Evolutionary conservation across 2,888 invertebrate genomes (phyloP).

Genomic region (Octonoba sinensis): DNA sequence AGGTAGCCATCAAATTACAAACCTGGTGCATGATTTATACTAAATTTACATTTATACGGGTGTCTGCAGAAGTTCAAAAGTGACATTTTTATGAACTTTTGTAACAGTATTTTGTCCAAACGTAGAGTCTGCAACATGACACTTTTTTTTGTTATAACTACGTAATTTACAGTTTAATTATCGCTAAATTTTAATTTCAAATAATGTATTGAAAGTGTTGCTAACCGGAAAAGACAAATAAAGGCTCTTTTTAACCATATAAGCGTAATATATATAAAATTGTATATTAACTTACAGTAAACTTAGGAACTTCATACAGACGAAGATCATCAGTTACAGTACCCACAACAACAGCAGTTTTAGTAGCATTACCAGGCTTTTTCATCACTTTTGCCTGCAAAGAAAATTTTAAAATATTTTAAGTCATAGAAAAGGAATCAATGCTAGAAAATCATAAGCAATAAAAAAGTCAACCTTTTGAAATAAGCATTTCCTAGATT

Average conservation of each 20-base stretch:
- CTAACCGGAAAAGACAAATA: no score
- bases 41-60: no score
- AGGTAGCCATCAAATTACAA: no score
- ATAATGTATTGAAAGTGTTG: no score
- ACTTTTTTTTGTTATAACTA: no score
- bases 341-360: slow-evolving; percentile 94
- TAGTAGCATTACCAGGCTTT: slow-evolving; percentile 86
- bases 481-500: background rate
- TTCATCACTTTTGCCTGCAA: slow-evolving; percentile 82
- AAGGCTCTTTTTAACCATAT: slow-evolving; percentile 19
- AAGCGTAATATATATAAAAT: slow-evolving; percentile 3
- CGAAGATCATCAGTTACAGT: slow-evolving; percentile 95
- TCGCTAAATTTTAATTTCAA: no score
- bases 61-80: no score
- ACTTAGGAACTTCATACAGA: slow-evolving; percentile 89
- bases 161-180: no score
- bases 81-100: no score
- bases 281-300: slow-evolving; percentile 76
- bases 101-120: no score
- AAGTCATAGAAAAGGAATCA: background rate
- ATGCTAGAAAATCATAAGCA: background rate
- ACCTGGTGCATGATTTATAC: no score
- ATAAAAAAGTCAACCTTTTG: background rate
- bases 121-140: no score
- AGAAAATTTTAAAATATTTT: background rate